These are phyloP conservation scores for Platyrinchus mystaceus DNA, from an alignment of 2,797 vertebrate species.

Conservation along the genomic window DNA sequence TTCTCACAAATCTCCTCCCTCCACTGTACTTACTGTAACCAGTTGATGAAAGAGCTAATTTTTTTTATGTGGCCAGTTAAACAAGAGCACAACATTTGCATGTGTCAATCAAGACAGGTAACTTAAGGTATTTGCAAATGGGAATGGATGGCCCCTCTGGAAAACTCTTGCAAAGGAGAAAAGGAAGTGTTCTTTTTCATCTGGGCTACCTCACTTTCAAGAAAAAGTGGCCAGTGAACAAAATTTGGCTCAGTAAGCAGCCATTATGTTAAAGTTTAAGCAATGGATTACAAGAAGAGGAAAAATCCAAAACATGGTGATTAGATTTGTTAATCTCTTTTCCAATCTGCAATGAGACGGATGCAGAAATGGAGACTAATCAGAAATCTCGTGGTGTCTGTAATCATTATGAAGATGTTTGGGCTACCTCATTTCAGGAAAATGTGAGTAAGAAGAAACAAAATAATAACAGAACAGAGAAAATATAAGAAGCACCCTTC, in stretches of 20 bases:
- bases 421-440: background rate
- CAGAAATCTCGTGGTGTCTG: background rate
- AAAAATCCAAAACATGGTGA: background rate
- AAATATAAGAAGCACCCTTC: background rate
- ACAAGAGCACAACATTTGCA: background rate
- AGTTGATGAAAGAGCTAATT: background rate
- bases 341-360: background rate
- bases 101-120: background rate
- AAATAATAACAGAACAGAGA: background rate
- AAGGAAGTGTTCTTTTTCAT: background rate
- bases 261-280: background rate
- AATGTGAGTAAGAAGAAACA: background rate
- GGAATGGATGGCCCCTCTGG: background rate
- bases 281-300: background rate
- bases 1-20: background rate
- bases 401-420: background rate
- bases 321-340: background rate
- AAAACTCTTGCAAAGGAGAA: background rate
- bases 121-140: background rate
- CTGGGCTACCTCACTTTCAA: background rate
- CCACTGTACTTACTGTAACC: background rate
- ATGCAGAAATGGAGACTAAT: background rate
- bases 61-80: background rate
- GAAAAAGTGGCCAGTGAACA: background rate
- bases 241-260: background rate